Evolutionary conservation across 2,797 vertebrate genomes (phyloP).

Genomic region (Micromesistius poutassou): DNA sequence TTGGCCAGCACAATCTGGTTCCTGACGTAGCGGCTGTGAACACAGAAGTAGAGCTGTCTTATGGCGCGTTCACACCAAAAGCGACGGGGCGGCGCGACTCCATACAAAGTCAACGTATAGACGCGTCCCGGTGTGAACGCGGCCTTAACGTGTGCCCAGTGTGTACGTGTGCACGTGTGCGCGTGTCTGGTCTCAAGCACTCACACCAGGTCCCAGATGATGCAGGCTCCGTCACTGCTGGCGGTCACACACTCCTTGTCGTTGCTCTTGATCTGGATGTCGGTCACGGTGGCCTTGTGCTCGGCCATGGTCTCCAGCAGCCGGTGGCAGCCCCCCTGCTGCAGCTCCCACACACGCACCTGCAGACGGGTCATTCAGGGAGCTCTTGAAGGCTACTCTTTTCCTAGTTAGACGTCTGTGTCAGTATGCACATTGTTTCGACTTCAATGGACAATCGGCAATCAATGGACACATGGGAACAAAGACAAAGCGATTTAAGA

Average conservation of each 20-base stretch:
- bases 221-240: slow-evolving; percentile 83
- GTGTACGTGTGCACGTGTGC: neutral
- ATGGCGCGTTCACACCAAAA: too few species aligned
- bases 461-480: too few species aligned
- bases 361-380: slow-evolving; percentile 32
- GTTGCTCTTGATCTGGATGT: slow-evolving; percentile 81
- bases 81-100: too few species aligned
- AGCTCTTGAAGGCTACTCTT: too few species aligned
- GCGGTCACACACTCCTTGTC: slow-evolving; percentile 81
- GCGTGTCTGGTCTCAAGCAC: slow-evolving; percentile 35
- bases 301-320: slow-evolving; percentile 79
- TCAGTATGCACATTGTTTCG: too few species aligned
- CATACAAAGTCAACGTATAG: too few species aligned
- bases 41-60: neutral
- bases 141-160: neutral
- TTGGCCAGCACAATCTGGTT: slow-evolving; percentile 82
- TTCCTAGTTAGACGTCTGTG: neutral
- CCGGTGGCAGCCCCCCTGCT: slow-evolving; percentile 52
- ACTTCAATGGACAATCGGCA: too few species aligned
- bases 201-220: slow-evolving; percentile 91
- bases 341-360: slow-evolving; percentile 84
- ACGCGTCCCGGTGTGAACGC: too few species aligned
- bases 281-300: slow-evolving; percentile 78
- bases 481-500: too few species aligned
- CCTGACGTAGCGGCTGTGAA: slow-evolving; percentile 74